A percentile compares a stretch with the other conserved stretches of the same genome.
phyloP scores from a whole-genome alignment of 1,140 invertebrate genomes.

The Manduca sexta region DNA sequence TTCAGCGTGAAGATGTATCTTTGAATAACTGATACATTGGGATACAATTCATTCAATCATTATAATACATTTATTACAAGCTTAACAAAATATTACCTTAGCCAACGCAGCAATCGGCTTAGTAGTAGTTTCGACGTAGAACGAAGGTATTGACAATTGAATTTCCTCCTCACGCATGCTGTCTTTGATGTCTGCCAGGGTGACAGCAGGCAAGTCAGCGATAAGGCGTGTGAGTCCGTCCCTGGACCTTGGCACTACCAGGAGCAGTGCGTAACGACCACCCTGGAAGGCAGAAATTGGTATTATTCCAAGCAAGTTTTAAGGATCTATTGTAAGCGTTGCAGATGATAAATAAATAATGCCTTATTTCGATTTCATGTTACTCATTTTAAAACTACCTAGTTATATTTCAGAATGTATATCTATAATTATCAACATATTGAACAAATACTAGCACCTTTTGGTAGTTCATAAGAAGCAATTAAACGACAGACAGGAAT shows the following conservation, averaged over 20 bases:
- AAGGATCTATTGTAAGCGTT: too few species aligned
- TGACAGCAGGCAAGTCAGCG: conserved; percentile 57
- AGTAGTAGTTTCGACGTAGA: conserved; percentile 68
- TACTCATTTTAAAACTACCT: too few species aligned
- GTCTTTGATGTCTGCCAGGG: conserved; percentile 57
- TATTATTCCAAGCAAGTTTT: too few species aligned
- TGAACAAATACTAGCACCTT: too few species aligned
- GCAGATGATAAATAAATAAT: too few species aligned
- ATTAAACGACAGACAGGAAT: too few species aligned
- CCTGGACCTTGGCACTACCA: conserved; percentile 71
- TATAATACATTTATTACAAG: background rate
- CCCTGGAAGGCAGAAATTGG: conserved; percentile 54
- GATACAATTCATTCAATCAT: background rate
- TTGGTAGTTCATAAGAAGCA: too few species aligned
- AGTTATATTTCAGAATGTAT: too few species aligned
- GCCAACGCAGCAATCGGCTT: conserved; percentile 67
- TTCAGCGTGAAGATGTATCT: too few species aligned
- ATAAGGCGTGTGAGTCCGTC: conserved; percentile 69
- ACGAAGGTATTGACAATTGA: conserved; percentile 59
- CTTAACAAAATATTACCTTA: conserved; percentile 66
- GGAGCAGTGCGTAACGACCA: conserved; percentile 70
- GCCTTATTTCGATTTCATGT: too few species aligned
- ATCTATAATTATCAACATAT: too few species aligned
- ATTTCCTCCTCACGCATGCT: conserved; percentile 49
- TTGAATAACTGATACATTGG: too few species aligned